A percentile compares a stretch with the other conserved stretches of the same genome.
Conservation (phyloP, 2,888 invertebrate species). For the Mesoligia furuncula region DNA sequence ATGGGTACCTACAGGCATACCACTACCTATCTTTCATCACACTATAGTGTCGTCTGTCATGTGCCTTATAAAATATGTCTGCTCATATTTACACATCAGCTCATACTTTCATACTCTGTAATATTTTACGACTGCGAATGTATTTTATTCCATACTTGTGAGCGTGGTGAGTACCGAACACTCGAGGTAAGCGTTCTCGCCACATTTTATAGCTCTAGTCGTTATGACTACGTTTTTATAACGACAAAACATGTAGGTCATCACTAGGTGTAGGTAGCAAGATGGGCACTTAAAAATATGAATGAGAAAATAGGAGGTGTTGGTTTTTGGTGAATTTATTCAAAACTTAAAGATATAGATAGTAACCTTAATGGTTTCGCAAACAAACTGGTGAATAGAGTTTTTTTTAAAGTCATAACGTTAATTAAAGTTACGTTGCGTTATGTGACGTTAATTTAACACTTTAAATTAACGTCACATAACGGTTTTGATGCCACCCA, state of each 20-base stretch:
- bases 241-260: conserved; percentile 9
- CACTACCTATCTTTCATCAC: background rate
- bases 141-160: conserved; percentile 49
- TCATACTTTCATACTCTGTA: background rate
- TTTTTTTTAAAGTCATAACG: too few species aligned
- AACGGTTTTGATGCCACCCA: background rate
- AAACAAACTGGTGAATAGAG: background rate
- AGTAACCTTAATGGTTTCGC: background rate
- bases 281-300: conserved; percentile 4
- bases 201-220: conserved; percentile 51
- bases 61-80: background rate
- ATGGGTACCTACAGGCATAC: background rate
- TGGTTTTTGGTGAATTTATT: background rate
- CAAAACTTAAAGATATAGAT: background rate
- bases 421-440: too few species aligned
- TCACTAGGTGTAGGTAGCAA: background rate
- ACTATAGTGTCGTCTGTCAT: background rate
- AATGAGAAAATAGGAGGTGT: background rate
- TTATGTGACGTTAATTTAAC: too few species aligned
- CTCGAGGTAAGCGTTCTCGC: conserved; percentile 17
- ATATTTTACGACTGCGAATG: conserved; percentile 41
- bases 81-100: conserved; percentile 11
- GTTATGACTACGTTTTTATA: conserved; percentile 43
- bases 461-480: too few species aligned
- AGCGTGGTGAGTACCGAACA: conserved; percentile 32